Conservation (phyloP, 2,113 vertebrate genomes). For the Petrocephalus zakoni region DNA sequence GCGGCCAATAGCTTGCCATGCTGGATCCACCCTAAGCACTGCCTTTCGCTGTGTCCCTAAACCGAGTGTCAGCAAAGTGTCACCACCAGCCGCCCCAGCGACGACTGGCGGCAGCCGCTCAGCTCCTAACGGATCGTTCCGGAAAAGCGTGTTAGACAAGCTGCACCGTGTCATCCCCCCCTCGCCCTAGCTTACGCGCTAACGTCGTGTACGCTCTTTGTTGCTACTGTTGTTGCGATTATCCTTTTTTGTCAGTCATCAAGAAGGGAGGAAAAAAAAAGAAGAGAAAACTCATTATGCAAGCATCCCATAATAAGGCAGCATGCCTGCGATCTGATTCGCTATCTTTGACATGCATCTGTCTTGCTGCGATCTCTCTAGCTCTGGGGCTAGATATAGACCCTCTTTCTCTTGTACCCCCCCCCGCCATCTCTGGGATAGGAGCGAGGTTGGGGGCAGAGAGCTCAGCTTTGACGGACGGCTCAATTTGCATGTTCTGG, state of each 20-base stretch:
- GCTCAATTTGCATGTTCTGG: constrained; percentile 62
- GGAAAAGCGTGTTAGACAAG: constrained; percentile 74
- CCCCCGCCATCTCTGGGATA: constrained; percentile 25
- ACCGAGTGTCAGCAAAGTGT: not conserved
- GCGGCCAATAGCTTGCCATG: not conserved
- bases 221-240: constrained; percentile 62
- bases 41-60: not conserved
- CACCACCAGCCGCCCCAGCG: constrained; percentile 47
- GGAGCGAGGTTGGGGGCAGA: constrained; percentile 43
- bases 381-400: constrained; percentile 67
- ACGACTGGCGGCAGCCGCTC: constrained; percentile 67
- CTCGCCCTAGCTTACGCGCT: constrained; percentile 58
- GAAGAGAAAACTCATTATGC: constrained; percentile 65
- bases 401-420: constrained; percentile 52
- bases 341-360: constrained; percentile 74
- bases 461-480: constrained; percentile 58
- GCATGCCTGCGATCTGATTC: constrained; percentile 64
- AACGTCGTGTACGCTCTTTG: constrained; percentile 66
- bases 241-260: constrained; percentile 66
- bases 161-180: constrained; percentile 60
- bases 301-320: constrained; percentile 59
- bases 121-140: constrained; percentile 74
- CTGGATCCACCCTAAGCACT: not conserved
- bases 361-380: constrained; percentile 60
- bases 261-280: constrained; percentile 46